Conservation (phyloP, 2,797 vertebrate genomes). For the Danio jaintianensis region DNA sequence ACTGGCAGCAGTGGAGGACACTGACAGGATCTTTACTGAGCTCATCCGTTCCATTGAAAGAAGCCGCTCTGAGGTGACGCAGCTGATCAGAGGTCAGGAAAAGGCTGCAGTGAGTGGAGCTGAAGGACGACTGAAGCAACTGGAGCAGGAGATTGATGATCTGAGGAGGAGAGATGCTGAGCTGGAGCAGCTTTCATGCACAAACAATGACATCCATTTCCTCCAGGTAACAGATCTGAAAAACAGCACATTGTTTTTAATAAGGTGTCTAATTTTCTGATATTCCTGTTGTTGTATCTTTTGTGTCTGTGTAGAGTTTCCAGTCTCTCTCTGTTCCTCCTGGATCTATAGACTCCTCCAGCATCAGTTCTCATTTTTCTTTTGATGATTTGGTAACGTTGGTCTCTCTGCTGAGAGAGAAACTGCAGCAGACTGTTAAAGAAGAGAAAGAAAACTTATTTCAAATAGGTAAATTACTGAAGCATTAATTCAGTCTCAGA, state of each 20-base stretch:
- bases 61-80: not conserved
- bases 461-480: not conserved
- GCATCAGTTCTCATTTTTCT: not conserved
- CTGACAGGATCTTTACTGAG: not conserved
- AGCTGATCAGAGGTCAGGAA: not conserved
- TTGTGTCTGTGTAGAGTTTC: slow-evolving; percentile 1
- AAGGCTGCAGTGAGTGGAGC: not conserved
- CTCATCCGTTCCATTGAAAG: not conserved
- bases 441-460: not conserved
- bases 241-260: not conserved
- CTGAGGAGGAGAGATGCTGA: not conserved
- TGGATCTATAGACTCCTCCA: not conserved
- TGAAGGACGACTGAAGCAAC: not conserved
- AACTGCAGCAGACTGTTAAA: not conserved
- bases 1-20: not conserved
- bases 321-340: not conserved
- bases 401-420: not conserved
- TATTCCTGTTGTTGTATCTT: not conserved
- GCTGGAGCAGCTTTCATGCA: not conserved
- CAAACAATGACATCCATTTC: not conserved
- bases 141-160: not conserved
- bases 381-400: not conserved
- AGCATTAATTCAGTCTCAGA: not conserved
- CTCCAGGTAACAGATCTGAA: not conserved
- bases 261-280: not conserved